Evolutionary conservation across 1,140 invertebrate species (phyloP), one percentile per base, ranked within the genome.

Genomic region (Lordiphosa clarofinis): DNA sequence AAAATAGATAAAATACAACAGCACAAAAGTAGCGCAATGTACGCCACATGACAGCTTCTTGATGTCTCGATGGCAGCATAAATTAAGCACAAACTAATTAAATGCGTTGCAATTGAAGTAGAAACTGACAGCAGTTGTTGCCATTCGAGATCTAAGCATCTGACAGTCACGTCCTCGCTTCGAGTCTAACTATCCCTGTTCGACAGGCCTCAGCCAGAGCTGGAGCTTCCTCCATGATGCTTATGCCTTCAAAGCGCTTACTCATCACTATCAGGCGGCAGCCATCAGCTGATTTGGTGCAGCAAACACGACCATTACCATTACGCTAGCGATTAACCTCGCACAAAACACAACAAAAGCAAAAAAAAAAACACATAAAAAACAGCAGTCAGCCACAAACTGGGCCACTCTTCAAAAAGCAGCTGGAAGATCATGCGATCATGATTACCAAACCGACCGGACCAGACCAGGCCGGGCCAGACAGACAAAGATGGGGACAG

Each of bases 31-130:
- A 47, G 42, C 36, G 40, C 36, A 53, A 28, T 38, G 28, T 42
- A 9, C 12, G 49, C 28, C 37, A 60, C 39, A 42, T 59, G 62
- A 66, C 64, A 67, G 58, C 40, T 52, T 37, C 39, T 43, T 19
- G 49, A 39, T 63, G 47, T 38, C 36, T 43, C 42, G 59, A 57
- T 68, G 43, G 49, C 56, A 66, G 62, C 66, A 66, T 69, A 66
- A 69, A 66, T 69, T 69, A 69, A 61, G 62, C 62, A 66, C 66
- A 70, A 70, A 67, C 62, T 70, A 70, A 70, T 70, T 70, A 70
- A 70, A 70, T 61, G 67, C 67, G 63, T 66, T 70, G 67, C 56
- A 70, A 70, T 70, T 70, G 63, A 66, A 70, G 57, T 56, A 56
- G 56, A 50, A 69, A 59, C 65, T 68, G 65, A 68, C 65, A 65